These are phyloP conservation scores for Erpobdella octoculata DNA, from an alignment of 2,888 invertebrate species.

Conservation along the genomic window DNA sequence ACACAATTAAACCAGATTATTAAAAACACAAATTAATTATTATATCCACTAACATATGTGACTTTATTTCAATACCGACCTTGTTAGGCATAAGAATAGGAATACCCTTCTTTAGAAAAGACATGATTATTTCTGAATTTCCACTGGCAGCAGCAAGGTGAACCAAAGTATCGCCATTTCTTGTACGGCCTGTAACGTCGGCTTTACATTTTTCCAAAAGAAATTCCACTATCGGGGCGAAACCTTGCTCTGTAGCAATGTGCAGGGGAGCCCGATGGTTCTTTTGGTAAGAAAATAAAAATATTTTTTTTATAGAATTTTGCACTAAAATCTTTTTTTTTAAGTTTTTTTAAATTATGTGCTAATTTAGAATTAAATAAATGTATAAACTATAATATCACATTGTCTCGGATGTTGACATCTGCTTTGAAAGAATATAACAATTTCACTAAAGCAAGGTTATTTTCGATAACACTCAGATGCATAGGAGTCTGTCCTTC, in stretches of 20 bases:
- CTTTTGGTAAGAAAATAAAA: constrained; percentile 41
- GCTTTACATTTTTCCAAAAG: constrained; percentile 95
- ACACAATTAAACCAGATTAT: too few relatives aligned
- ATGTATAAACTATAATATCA: too few relatives aligned
- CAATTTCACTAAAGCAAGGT: constrained; percentile 85
- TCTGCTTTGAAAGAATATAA: constrained; percentile 89
- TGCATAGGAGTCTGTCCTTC: constrained; percentile 90
- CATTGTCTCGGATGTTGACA: constrained; percentile 85
- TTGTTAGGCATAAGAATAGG: constrained; percentile 99
- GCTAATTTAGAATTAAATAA: too few relatives aligned
- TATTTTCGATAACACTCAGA: constrained; percentile 88
- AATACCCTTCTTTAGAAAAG: constrained; percentile 95
- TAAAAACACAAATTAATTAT: too few relatives aligned
- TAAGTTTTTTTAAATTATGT: too few relatives aligned
- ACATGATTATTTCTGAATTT: constrained; percentile 94
- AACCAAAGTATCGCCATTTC: constrained; percentile 95
- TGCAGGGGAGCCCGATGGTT: constrained; percentile 91
- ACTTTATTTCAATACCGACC: too few relatives aligned
- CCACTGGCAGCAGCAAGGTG: constrained; percentile 95
- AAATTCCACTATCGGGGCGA: constrained; percentile 87
- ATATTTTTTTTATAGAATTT: too few relatives aligned
- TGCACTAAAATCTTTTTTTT: too few relatives aligned
- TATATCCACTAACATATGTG: too few relatives aligned
- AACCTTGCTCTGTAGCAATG: constrained; percentile 91
- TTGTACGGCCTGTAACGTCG: constrained; percentile 87